Base-by-base conservation (phyloP, 2,888 invertebrate genomes). In the Aquatica leii region DNA sequence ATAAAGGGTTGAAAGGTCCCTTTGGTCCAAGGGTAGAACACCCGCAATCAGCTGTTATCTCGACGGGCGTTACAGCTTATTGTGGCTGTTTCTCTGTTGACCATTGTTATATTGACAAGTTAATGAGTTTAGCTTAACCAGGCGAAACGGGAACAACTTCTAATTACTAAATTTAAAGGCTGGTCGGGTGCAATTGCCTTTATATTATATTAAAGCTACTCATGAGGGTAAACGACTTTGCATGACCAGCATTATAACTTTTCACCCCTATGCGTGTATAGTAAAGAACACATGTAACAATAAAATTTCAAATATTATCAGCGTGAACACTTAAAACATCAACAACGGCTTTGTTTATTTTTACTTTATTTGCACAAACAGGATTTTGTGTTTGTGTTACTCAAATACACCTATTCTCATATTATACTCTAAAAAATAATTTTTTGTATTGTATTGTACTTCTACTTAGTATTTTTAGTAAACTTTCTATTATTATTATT, bases 41-140 rank as follows among this genome's bases (percentile, higher is more conserved):
- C 70, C 67, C 68, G 74, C 74, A 76, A 78, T 78, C 77, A 71
- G 73, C 69, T 73, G 76, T 78, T 80, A 80, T 80, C 79, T 78
- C 74, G 57, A 58, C 65, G 64, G 66, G 62, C 58, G 66, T 55
- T 65, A 61, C 67, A 68, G 68, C 69, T 69, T 69, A 69, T 68
- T 69, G 68, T 66, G 63, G 68, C 72, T 71, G 71, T 43, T 49
- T 60, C 54, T 71, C 71, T 73, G 74, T 72, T 76, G 76, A 76
- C 78, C 77, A 77, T 78, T 78, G 78, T 78, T 77, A 73, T 74
- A 77, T 77, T 77, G 78, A 77, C 77, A 77, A 77, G 73, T 77
- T 78, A 78, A 78, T 77, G 77, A 78, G 77, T 69, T 71, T 66
- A 65, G 69, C 69, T 70, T 63, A 62, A 62, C 59, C 52, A 59